Base-by-base conservation (phyloP, 2,797 vertebrate genomes). In the Dromococcyx pavoninus region DNA sequence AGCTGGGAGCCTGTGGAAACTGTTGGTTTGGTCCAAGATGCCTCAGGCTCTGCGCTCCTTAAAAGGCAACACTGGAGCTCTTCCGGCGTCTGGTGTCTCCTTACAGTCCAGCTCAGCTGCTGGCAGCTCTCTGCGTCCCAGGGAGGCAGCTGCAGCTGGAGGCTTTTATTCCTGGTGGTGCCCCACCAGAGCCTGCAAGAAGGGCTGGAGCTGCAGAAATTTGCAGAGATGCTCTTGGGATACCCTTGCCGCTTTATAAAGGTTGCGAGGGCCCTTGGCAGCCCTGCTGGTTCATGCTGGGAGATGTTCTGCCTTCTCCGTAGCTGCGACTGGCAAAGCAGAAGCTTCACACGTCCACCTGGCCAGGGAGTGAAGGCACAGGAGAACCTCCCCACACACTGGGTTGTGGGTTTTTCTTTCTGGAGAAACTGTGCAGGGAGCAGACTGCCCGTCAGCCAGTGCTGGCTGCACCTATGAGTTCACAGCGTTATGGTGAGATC, bases 31-130 rank as follows among this genome's bases (percentile, higher is more conserved):
- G 80, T 91, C 35, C 70, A 39, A 46, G 72, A 83, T 35, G 73
- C 88, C 61, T 94, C 57, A 64, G 78, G 33, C 67, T 75, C 54
- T 71, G 21, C 50, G 0, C 65, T 95, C 91, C 94, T 92, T 95
- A 95, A 96, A 96, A 96, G 95, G 95, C 95, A 94, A 90, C 1
- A 0, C 78, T 44, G 50, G 65, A 75, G 89, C 58, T 84, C 33
- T 4, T 70, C 1, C 3, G 24, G 46, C 1, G 1, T 53, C 41
- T 0, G 14, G 89, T 92, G 88, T 96, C 80, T 86, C 86, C 89
- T 94, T 95, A 93, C 91, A 86, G 76, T 54, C 39, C 53, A 23
- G 18, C 37, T 74, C 15, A 65, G 48, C 64, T 89, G 92, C 81
- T 92, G 91, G 60, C 91, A 85, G 78, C 67, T 79, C 60, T 33